Evolutionary conservation across 1,140 invertebrate genomes (phyloP), one percentile per base, ranked within the genome.

Genomic region (Bombus soroeensis): DNA sequence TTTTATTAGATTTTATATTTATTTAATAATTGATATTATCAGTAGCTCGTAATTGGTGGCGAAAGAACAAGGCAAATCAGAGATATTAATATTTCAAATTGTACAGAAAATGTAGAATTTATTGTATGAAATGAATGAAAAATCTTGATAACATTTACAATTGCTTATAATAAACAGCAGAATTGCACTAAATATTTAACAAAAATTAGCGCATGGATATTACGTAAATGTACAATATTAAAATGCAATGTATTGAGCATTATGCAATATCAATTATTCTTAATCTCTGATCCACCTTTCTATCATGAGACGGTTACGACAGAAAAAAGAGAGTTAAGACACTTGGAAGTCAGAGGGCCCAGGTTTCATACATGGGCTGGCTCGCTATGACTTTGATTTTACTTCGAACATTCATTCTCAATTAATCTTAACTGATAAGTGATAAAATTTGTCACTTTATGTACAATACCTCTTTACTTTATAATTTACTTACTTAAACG

Each of bases 281-380:
- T 81, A 79, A 91, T 88, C 81, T 87, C 90, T 92, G 89, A 91
- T 92, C 91, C 92, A 88, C 89, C 90, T 90, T 88, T 93, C 85
- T 83, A 92, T 93, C 84, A 87, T 92, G 88, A 93, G 90, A 94
- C 92, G 91, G 89, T 90, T 93, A 93, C 87, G 90, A 92, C 89
- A 90, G 91, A 89, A 92, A 84, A 91, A 80, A 83, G 87, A 90
- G 88, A 93, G 91, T 93, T 94, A 94, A 94, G 93, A 94, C 93
- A 94, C 93, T 94, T 94, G 92, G 91, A 94, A 94, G 93, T 94
- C 93, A 88, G 91, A 93, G 85, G 75, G 91, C 89, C 90, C 92
- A 90, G 82, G 81, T 89, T 87, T 90, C 83, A 78, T 89, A 88
- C 78, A 77, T 91, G 91, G 90, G 90, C 91, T 91, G 75, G 83